phyloP scores from a whole-genome alignment of 92 coral and sea anemone genomes.

The Bergia sp. region DNA sequence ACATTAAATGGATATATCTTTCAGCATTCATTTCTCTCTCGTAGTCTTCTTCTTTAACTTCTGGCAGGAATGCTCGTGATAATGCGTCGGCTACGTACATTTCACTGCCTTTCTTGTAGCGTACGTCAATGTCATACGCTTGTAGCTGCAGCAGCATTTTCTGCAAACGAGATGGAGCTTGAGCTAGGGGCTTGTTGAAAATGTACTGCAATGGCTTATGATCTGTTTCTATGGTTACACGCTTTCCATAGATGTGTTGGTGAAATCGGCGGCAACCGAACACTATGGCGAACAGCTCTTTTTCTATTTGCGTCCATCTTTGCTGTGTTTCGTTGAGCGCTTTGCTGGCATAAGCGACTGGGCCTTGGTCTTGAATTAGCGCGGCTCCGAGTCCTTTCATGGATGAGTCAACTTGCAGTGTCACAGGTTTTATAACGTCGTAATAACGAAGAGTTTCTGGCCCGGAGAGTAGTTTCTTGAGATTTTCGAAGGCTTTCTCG shows the following conservation, averaged over 20 bases:
- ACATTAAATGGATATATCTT: conserved; percentile 61
- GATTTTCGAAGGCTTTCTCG: conserved; percentile 57
- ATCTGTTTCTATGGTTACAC: conserved; percentile 47
- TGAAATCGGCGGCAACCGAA: conserved; percentile 53
- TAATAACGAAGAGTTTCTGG: conserved; percentile 58
- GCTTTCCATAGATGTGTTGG: conserved; percentile 58
- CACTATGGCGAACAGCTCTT: conserved; percentile 54
- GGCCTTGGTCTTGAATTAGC: conserved; percentile 48
- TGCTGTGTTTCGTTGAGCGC: conserved; percentile 54
- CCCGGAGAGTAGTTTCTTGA: conserved; percentile 48
- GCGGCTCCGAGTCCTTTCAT: conserved; percentile 57
- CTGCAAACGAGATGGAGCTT: conserved; percentile 49
- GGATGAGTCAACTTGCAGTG: conserved; percentile 49
- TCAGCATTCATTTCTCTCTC: conserved; percentile 53
- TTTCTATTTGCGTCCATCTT: conserved; percentile 54
- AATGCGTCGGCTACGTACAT: conserved; percentile 68
- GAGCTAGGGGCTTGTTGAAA: conserved; percentile 39
- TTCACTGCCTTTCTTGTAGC: conserved; percentile 52
- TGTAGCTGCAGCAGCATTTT: conserved; percentile 53
- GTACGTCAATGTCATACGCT: conserved; percentile 42
- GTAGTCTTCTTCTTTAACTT: conserved; percentile 43
- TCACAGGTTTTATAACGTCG: conserved; percentile 52
- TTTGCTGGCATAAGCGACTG: conserved; percentile 50
- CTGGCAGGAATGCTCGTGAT: conserved; percentile 61
- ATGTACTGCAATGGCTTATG: conserved; percentile 51